phyloP scores from a whole-genome alignment of 2,797 vertebrate species.

The Helostoma temminkii region DNA sequence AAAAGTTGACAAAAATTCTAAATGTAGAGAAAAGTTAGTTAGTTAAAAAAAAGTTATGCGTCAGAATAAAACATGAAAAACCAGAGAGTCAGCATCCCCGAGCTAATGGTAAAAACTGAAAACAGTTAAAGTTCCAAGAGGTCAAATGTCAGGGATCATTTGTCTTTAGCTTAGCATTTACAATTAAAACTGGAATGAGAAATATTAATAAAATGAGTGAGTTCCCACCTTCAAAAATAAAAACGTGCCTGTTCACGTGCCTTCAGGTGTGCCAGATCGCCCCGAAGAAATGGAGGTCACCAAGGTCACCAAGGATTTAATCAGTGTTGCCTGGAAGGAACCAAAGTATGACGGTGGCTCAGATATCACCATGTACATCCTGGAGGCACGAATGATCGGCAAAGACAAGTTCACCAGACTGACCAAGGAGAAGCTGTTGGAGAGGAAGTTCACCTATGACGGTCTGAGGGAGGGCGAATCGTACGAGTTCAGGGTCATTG shows the following conservation, averaged over 20 bases:
- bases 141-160: no score
- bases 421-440: slow-evolving; percentile 93
- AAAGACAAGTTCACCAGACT: slow-evolving; percentile 94
- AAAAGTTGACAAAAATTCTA: neutral
- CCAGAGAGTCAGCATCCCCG: no score
- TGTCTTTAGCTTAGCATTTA: no score
- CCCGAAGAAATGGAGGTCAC: slow-evolving; percentile 96
- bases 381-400: slow-evolving; percentile 95
- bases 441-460: slow-evolving; percentile 90
- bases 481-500: slow-evolving; percentile 94
- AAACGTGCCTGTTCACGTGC: neutral
- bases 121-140: neutral
- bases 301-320: slow-evolving; percentile 90
- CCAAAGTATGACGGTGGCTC: slow-evolving; percentile 95
- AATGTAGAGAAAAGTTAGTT: neutral
- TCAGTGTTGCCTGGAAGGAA: slow-evolving; percentile 93
- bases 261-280: slow-evolving; percentile 92
- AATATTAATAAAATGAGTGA: neutral
- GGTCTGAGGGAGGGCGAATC: slow-evolving; percentile 94
- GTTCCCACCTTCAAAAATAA: neutral
- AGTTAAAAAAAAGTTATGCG: no score
- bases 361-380: slow-evolving; percentile 93
- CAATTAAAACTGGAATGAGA: neutral
- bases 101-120: no score
- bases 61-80: no score